Base-by-base conservation (phyloP, 1,140 invertebrate genomes). In the Linepithema humile region DNA sequence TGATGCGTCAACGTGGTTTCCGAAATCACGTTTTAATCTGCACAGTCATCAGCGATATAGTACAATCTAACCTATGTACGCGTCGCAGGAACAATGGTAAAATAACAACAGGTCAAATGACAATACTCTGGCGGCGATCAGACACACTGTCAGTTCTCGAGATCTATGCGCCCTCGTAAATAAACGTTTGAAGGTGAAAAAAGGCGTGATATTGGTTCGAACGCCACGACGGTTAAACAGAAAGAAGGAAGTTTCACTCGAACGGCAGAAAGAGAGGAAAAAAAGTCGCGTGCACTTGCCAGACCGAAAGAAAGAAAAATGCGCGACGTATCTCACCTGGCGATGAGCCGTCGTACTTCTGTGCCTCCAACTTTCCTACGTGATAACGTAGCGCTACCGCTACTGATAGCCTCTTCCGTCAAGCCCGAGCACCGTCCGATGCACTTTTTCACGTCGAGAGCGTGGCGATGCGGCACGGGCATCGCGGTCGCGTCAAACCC, bases 401-500 rank as follows among this genome's bases (percentile, higher is more conserved):
- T 6, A 17, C 73, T 50, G 43, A 35, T 70, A 43, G 64, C 15
- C 69, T 48, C 65, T 53, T 83, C 74, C 80, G 80, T 90, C 74
- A 75, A 65, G 78, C 62, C 75, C 78, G 65, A 83, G 69, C 73
- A 83, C 87, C 62, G 62, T 69, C 35, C 87, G 80, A 89, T 89
- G 86, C 72, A 85, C 80, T 90, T 87, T 35, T 69, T 80, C 75
- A 80, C 75, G 85, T 90, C 83, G 86, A 88, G 86, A 88, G 86
- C 88, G 84, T 62, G 78, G 83, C 85, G 89, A 89, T 88, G 90
- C 90, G 90, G 90, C 89, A 88, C 89, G 91, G 88, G 90, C 91
- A 92, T 93, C 89, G 90, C 91, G 91, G 85, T 90, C 91, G 89
- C 90, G 77, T 72, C 85, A 70, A 82, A 62, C 62, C 73, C 59